A percentile compares a stretch with the other conserved stretches of the same genome.
These are phyloP conservation scores for Poecile montanus DNA, from an alignment of 2,797 vertebrate species.

Conservation along the genomic window DNA sequence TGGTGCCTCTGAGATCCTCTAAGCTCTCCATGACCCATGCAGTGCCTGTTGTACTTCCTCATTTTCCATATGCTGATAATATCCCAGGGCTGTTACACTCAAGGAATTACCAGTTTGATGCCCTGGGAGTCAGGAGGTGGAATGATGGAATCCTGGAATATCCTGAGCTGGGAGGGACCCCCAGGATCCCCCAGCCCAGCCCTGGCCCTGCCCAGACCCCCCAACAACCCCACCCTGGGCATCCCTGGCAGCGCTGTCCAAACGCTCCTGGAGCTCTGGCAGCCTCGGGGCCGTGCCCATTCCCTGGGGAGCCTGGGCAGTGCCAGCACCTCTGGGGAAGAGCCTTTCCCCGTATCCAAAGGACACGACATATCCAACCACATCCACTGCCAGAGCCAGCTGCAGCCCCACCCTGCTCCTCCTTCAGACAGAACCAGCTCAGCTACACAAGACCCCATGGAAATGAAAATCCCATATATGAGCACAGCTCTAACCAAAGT, in stretches of 20 bases:
- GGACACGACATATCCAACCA: not conserved
- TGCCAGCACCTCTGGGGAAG: not conserved
- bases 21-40: not conserved
- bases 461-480: accelerated
- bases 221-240: not conserved
- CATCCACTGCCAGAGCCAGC: not conserved
- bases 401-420: not conserved
- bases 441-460: not conserved
- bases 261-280: not conserved
- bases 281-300: not conserved
- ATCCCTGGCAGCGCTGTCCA: not conserved
- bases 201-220: not conserved
- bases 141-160: accelerated
- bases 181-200: accelerated
- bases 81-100: not conserved
- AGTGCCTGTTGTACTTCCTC: not conserved
- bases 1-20: not conserved
- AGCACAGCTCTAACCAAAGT: not conserved
- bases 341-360: not conserved
- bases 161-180: not conserved
- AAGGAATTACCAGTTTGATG: not conserved
- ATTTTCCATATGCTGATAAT: not conserved
- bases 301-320: not conserved
- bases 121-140: not conserved
- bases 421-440: not conserved